A percentile compares a stretch with the other conserved stretches of the same genome.
These are phyloP conservation scores for Epinotia brunnichana DNA, from an alignment of 2,888 invertebrate species.

Conservation along the genomic window DNA sequence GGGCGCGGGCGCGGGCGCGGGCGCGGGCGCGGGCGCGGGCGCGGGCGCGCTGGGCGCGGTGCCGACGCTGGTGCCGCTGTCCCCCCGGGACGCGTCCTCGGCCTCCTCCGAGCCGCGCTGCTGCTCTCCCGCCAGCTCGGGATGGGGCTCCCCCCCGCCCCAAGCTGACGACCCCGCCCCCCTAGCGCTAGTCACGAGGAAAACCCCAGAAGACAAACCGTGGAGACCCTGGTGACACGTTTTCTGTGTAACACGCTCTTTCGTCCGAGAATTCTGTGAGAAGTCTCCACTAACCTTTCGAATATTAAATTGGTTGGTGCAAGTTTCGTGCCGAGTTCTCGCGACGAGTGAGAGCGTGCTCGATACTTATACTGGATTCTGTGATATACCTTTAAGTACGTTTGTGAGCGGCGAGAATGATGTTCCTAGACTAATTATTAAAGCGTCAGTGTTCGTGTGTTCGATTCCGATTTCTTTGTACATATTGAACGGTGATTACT, in stretches of 20 bases:
- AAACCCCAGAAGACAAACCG: constrained; percentile 87
- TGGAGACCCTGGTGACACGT: constrained; percentile 91
- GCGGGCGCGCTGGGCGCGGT: constrained; percentile 80
- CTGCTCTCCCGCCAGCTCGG: constrained; percentile 84
- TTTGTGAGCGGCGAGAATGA: constrained; percentile 57
- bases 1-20: constrained; percentile 85
- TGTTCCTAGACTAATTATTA: constrained; percentile 33
- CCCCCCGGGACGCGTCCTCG: constrained; percentile 89
- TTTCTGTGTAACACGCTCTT: neutral
- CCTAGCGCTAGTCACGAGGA: constrained; percentile 89
- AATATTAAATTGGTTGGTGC: neutral
- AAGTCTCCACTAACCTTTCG: neutral
- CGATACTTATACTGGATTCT: constrained; percentile 47
- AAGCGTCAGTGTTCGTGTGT: constrained; percentile 12
- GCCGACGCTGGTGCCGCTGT: constrained; percentile 89
- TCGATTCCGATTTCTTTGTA: constrained; percentile 4
- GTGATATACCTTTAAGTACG: constrained; percentile 55
- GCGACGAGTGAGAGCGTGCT: neutral
- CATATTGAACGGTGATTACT: constrained; percentile 27
- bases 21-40: constrained; percentile 87
- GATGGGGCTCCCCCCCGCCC: constrained; percentile 76
- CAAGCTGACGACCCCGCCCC: constrained; percentile 80
- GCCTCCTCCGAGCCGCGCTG: constrained; percentile 85
- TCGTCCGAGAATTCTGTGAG: neutral
- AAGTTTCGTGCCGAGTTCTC: neutral